These are phyloP conservation scores for Asobara japonica DNA, from an alignment of 1,140 invertebrate genomes.

Conservation along the genomic window DNA sequence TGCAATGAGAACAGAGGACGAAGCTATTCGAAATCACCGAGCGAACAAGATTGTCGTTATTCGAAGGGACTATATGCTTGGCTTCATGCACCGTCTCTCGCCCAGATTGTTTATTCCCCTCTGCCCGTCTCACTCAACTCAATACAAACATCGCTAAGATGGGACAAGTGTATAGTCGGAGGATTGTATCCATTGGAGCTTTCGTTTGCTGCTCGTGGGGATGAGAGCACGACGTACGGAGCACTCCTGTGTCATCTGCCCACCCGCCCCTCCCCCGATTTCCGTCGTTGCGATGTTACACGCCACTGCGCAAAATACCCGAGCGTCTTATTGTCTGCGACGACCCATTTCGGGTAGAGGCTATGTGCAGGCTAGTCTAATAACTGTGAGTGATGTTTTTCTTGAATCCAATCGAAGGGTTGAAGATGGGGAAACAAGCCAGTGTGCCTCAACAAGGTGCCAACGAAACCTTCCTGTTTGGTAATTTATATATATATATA, in stretches of 20 bases:
- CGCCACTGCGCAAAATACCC: conserved; percentile 1
- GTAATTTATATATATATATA: no score
- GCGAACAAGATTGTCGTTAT: conserved; percentile 15
- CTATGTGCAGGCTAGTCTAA: background rate
- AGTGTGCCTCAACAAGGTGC: no score
- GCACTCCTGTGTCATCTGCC: background rate
- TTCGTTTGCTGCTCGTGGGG: background rate
- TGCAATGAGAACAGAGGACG: background rate
- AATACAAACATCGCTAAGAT: conserved; percentile 14
- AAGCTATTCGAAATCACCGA: conserved; percentile 11
- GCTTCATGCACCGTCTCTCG: background rate
- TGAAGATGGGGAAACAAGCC: no score
- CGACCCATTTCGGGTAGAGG: background rate
- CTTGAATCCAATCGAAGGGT: no score
- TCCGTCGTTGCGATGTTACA: background rate
- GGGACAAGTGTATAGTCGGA: background rate
- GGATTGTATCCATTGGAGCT: background rate
- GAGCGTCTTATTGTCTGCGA: background rate
- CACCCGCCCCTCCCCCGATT: background rate
- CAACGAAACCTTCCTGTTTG: no score
- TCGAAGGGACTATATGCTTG: background rate
- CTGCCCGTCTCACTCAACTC: background rate
- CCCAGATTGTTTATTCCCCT: conserved; percentile 2
- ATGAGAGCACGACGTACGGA: background rate
- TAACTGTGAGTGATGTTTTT: background rate